A percentile compares a stretch with the other conserved stretches of the same genome.
phyloP scores from a whole-genome alignment of 2,797 vertebrate species.

The Acanthopagrus latus region DNA sequence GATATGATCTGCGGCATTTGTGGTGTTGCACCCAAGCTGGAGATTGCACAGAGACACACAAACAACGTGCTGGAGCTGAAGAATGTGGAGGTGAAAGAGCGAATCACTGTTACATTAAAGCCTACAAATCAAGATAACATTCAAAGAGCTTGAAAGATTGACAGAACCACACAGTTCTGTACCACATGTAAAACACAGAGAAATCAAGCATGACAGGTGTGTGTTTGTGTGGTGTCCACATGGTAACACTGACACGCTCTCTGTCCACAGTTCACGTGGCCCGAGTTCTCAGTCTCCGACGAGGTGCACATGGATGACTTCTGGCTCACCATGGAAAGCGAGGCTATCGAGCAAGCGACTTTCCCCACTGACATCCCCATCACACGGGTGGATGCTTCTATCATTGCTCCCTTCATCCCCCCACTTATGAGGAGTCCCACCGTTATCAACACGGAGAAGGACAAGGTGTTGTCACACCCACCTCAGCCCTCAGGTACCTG shows the following conservation, averaged over 20 bases:
- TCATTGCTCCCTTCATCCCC: slow-evolving; percentile 96
- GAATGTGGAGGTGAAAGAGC: slow-evolving; percentile 91
- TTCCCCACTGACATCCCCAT: slow-evolving; percentile 95
- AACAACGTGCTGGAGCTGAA: slow-evolving; percentile 91
- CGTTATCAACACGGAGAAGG: slow-evolving; percentile 96
- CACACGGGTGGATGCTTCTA: slow-evolving; percentile 96
- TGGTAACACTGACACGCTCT: background rate
- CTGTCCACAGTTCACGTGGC: slow-evolving; percentile 94
- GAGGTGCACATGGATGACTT: slow-evolving; percentile 98
- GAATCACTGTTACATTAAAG: background rate
- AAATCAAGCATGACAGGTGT: background rate
- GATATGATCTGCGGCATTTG: slow-evolving; percentile 99
- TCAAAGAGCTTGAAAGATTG: background rate
- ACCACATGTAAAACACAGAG: background rate
- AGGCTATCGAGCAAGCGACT: slow-evolving; percentile 95
- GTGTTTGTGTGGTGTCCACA: background rate
- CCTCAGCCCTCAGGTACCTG: slow-evolving; percentile 85
- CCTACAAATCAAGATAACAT: too few relatives aligned
- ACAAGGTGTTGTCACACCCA: slow-evolving; percentile 86
- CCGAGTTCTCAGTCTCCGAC: slow-evolving; percentile 89
- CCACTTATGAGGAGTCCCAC: slow-evolving; percentile 92
- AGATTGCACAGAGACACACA: slow-evolving; percentile 90
- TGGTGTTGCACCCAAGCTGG: slow-evolving; percentile 94
- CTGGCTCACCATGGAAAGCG: slow-evolving; percentile 97
- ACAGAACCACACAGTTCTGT: background rate